Evolutionary conservation across 2,888 invertebrate genomes (phyloP).

Genomic region (Elmis aenea): DNA sequence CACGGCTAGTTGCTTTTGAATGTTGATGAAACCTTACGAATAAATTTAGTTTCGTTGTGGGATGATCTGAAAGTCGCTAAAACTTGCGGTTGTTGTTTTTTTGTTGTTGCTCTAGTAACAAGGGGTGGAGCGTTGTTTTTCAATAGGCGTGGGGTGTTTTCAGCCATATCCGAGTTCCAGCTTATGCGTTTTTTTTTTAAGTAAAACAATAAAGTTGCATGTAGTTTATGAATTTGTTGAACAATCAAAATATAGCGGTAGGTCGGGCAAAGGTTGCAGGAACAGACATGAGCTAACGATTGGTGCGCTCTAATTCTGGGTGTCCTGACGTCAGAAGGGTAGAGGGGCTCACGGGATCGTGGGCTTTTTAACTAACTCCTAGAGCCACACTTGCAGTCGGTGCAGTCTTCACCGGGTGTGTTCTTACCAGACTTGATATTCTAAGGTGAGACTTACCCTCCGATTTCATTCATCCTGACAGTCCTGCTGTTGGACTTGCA

Average conservation of each 20-base stretch:
- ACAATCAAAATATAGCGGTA: conserved; percentile 9
- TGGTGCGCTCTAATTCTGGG: conserved; percentile 35
- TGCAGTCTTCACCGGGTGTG: conserved; percentile 39
- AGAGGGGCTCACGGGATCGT: conserved; percentile 29
- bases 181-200: no score
- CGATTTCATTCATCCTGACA: neutral
- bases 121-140: no score
- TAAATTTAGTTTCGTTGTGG: no score
- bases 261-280: conserved; percentile 22
- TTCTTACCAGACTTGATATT: conserved; percentile 28
- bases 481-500: no score
- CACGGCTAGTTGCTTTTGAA: conserved; percentile 2
- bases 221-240: neutral
- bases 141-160: no score
- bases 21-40: no score
- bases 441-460: conserved; percentile 25
- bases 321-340: conserved; percentile 37
- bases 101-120: no score
- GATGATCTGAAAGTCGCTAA: no score
- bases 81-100: no score
- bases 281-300: conserved; percentile 31
- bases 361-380: conserved; percentile 33
- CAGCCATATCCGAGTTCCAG: no score
- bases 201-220: no score
- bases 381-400: conserved; percentile 16